Percentiles rank a stretch among this genome's conserved stretches.
Evolutionary conservation across 2,113 vertebrate genomes (phyloP).

Genomic region (Thinocorus orbignyianus): DNA sequence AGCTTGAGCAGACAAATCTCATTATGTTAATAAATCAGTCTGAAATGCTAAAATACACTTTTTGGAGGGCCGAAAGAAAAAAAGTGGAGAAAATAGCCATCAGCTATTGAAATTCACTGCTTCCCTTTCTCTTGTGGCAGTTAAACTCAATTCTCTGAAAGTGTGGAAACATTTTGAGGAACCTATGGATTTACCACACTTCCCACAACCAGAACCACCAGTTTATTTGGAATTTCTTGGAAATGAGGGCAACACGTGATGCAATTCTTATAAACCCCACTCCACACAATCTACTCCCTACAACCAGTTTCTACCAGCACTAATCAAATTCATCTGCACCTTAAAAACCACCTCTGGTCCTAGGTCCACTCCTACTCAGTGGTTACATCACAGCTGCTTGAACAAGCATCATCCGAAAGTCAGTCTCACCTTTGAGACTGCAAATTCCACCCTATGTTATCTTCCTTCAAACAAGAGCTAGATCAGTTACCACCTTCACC

Average conservation of each 20-base stretch:
- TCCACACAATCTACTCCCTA: background rate
- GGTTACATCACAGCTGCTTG: background rate
- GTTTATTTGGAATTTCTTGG: background rate
- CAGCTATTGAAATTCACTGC: background rate
- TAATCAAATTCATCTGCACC: background rate
- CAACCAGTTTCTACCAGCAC: background rate
- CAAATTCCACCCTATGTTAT: background rate
- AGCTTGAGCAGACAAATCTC: background rate
- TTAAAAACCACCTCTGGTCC: background rate
- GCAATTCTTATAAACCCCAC: background rate
- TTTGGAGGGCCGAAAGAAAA: background rate
- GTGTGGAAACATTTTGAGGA: background rate
- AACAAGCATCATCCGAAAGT: background rate
- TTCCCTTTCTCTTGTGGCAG: background rate
- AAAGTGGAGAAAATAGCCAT: background rate
- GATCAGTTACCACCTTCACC: background rate
- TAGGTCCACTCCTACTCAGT: background rate
- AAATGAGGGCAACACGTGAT: accelerated
- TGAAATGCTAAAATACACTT: background rate
- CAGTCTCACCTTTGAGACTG: background rate
- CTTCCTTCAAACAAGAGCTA: background rate
- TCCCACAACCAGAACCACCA: background rate
- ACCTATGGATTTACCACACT: background rate
- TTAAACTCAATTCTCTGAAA: background rate
- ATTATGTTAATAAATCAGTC: background rate